Conservation (phyloP, 2,113 vertebrate species). For the Indri indri region DNA sequence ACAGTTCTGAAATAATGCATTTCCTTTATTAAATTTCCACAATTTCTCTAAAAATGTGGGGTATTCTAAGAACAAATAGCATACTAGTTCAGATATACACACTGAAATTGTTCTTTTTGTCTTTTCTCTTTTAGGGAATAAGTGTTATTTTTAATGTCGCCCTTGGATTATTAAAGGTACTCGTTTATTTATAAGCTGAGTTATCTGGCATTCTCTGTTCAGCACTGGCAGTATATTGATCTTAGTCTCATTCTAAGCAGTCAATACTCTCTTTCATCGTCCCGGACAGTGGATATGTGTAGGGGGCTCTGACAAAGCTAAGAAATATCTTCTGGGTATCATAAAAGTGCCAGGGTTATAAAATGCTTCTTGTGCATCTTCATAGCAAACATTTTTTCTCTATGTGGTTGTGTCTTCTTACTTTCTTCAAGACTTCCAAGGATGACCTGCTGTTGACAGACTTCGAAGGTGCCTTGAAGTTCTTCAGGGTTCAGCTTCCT, state of each 20-base stretch:
- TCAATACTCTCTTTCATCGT: neutral
- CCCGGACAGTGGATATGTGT: neutral
- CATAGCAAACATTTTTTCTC: neutral
- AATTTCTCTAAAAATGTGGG: neutral
- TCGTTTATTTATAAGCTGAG: neutral
- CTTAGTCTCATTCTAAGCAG: neutral
- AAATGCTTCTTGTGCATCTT: neutral
- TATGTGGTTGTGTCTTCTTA: conserved; percentile 35
- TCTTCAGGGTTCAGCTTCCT: conserved; percentile 98
- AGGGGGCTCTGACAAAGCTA: neutral
- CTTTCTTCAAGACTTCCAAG: conserved; percentile 92
- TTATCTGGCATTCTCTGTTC: neutral
- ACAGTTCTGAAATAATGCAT: neutral
- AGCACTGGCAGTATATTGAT: neutral
- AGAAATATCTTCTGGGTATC: neutral
- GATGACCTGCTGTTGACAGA: conserved; percentile 96
- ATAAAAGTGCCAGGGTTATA: neutral
- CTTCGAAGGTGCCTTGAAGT: conserved; percentile 98
- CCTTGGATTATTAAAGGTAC: conserved; percentile 96
- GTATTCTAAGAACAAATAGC: neutral
- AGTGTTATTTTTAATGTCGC: conserved; percentile 99
- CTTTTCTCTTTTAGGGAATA: conserved; percentile 91
- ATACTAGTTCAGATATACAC: neutral
- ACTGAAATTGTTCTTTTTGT: conserved; percentile 51
- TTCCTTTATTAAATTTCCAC: neutral